Evolutionary conservation across 1,140 invertebrate genomes (phyloP).

Genomic region (Steinernema khuongi): DNA sequence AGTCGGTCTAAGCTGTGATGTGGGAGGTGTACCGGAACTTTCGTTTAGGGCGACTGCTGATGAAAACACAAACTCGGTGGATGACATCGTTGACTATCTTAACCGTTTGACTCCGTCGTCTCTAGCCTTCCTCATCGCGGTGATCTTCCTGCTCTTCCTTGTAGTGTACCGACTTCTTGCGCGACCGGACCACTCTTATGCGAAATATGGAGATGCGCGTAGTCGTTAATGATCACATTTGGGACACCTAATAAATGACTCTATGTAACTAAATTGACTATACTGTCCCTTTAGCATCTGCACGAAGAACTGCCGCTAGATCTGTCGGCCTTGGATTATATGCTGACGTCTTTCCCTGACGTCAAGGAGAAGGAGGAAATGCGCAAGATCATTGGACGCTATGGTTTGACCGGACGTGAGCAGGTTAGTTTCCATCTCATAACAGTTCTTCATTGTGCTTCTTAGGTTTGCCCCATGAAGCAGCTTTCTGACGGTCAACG

Average conservation of each 20-base stretch:
- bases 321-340: constrained; percentile 89
- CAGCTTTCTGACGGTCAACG: constrained; percentile 96
- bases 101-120: constrained; percentile 9
- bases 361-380: constrained; percentile 97
- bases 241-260: no score
- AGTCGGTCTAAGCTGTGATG: background rate
- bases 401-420: constrained; percentile 89
- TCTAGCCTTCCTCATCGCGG: background rate
- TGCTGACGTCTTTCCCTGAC: constrained; percentile 93
- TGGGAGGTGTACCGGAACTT: background rate
- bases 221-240: no score
- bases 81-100: constrained; percentile 19
- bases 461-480: constrained; percentile 87
- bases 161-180: background rate
- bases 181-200: background rate
- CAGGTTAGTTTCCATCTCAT: constrained; percentile 66
- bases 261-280: no score
- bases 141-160: constrained; percentile 15
- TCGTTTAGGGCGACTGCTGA: background rate
- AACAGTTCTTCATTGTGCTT: constrained; percentile 14
- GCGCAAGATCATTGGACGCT: constrained; percentile 96
- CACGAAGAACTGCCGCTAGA: constrained; percentile 92
- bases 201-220: no score
- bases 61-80: background rate
- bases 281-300: constrained; percentile 68